A percentile compares a stretch with the other conserved stretches of the same genome.
phyloP scores from a whole-genome alignment of 2,888 invertebrate species.

The Perizoma affinitatum region DNA sequence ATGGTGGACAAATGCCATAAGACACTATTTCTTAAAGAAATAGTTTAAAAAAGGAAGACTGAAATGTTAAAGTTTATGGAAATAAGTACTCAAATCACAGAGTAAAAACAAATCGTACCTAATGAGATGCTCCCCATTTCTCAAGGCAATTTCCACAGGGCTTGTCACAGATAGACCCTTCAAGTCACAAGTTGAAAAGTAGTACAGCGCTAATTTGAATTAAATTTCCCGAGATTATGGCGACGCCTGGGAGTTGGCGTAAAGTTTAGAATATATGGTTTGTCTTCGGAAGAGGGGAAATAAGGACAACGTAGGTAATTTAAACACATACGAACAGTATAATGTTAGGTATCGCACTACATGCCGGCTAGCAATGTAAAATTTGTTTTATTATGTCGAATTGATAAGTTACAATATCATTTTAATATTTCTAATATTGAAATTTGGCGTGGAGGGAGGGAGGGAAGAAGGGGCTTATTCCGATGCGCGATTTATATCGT shows the following conservation, averaged over 20 bases:
- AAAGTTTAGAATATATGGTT: slow-evolving; percentile 32
- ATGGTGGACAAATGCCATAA: no score
- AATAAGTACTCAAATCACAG: background rate
- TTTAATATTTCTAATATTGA: no score
- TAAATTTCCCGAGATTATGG: slow-evolving; percentile 59
- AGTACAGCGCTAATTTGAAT: slow-evolving; percentile 61
- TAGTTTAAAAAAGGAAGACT: no score
- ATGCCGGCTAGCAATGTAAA: no score
- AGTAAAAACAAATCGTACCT: slow-evolving; percentile 23
- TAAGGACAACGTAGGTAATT: background rate
- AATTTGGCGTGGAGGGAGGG: no score
- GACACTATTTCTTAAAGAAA: no score
- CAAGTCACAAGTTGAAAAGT: slow-evolving; percentile 41
- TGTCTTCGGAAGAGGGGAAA: slow-evolving; percentile 14
- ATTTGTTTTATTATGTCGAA: no score
- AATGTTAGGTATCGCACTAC: no score
- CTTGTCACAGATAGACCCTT: slow-evolving; percentile 26
- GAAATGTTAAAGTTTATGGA: no score
- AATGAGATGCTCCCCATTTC: slow-evolving; percentile 14
- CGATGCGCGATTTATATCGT: no score
- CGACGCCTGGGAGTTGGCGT: slow-evolving; percentile 37
- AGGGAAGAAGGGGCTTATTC: no score
- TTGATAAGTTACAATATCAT: no score
- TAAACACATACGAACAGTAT: background rate
- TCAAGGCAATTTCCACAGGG: slow-evolving; percentile 10